phyloP scores from a whole-genome alignment of 2,797 vertebrate genomes.

The Pantherophis alleghaniensis region DNA sequence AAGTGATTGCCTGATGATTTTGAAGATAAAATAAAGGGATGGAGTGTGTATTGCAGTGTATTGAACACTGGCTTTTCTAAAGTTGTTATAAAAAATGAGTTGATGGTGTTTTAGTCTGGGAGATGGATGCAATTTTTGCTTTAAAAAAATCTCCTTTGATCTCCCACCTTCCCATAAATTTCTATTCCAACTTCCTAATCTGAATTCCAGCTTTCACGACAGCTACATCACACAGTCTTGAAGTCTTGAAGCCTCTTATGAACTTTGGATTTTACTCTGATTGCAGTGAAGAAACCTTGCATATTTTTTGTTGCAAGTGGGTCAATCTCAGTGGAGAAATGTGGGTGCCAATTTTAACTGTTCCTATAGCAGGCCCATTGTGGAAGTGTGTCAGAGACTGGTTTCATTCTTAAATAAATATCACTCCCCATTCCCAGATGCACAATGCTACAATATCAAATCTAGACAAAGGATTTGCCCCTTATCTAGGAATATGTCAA shows the following conservation, averaged over 20 bases:
- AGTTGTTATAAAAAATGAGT: background rate
- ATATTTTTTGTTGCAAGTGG: background rate
- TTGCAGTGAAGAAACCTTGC: background rate
- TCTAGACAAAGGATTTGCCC: background rate
- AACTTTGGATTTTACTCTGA: background rate
- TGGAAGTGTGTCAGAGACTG: background rate
- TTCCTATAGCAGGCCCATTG: background rate
- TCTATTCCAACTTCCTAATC: background rate
- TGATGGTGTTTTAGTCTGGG: background rate
- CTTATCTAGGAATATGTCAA: background rate
- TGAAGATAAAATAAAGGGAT: background rate
- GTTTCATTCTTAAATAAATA: background rate
- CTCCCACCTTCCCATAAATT: background rate
- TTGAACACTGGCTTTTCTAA: background rate
- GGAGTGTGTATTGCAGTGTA: background rate
- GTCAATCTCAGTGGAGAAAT: background rate
- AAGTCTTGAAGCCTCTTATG: background rate
- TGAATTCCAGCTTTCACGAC: background rate
- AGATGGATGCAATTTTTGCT: background rate
- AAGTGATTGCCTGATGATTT: background rate
- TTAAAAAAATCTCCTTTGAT: background rate
- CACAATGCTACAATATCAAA: background rate
- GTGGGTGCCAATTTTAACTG: background rate
- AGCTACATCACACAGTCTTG: background rate
- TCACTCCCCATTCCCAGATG: background rate